These are phyloP conservation scores for Rhynchonycteris naso DNA, from an alignment of 2,797 vertebrate genomes.

Conservation along the genomic window DNA sequence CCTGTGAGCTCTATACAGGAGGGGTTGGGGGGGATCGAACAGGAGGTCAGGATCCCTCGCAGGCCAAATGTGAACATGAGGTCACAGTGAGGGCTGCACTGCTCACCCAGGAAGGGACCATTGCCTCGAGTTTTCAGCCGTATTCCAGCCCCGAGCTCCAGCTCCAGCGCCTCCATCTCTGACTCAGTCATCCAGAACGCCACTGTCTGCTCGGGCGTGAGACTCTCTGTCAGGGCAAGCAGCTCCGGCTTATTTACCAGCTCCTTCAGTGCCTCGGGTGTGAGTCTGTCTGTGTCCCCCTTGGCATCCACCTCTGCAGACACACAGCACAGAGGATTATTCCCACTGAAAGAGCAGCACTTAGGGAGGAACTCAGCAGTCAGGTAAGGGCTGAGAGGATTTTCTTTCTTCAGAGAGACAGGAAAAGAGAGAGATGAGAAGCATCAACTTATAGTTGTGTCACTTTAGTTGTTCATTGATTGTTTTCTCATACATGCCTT, in stretches of 20 bases:
- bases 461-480: too few relatives aligned
- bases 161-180: conserved; percentile 89
- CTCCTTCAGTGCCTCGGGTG: conserved; percentile 85
- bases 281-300: conserved; percentile 89
- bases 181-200: conserved; percentile 92
- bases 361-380: background rate
- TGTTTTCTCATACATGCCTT: too few relatives aligned
- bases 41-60: background rate
- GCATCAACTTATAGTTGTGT: too few relatives aligned
- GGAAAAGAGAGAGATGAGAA: too few relatives aligned
- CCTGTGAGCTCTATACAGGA: background rate
- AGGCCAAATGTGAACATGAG: background rate
- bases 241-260: conserved; percentile 89
- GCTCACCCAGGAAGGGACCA: conserved; percentile 92
- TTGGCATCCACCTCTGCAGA: conserved; percentile 90
- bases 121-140: conserved; percentile 92
- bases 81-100: background rate
- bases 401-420: too few relatives aligned
- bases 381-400: background rate
- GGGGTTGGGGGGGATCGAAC: background rate
- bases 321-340: background rate
- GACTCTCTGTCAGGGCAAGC: conserved; percentile 85
- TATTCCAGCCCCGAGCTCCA: conserved; percentile 88
- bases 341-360: fast-evolving
- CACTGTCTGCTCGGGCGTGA: conserved; percentile 85